Percentiles rank a stretch among this genome's conserved stretches.
Evolutionary conservation across 2,113 vertebrate genomes (phyloP).

Genomic region (Boulengeromyrus knoepffleri): DNA sequence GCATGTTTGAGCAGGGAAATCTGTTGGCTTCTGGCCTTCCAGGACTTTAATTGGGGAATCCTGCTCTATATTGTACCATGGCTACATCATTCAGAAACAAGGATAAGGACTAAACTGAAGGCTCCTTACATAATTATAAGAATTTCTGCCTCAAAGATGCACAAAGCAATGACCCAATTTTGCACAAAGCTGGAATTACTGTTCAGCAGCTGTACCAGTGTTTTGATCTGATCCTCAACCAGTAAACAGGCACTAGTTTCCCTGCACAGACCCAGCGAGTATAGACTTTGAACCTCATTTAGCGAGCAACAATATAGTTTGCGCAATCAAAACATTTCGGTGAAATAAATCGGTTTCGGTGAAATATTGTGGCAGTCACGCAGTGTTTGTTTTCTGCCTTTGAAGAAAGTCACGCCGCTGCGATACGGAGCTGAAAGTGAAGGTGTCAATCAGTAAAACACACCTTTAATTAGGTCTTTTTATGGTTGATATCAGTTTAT

Average conservation of each 20-base stretch:
- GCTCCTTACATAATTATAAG: not conserved
- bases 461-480: not conserved
- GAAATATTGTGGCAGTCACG: not conserved
- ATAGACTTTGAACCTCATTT: constrained; percentile 14
- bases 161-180: not conserved
- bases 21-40: not conserved
- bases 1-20: not conserved
- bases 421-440: not conserved
- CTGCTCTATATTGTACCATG: not conserved
- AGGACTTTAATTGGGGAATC: not conserved
- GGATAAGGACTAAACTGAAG: not conserved
- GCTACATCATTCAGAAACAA: not conserved
- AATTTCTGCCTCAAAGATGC: not conserved
- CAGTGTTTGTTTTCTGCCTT: not conserved
- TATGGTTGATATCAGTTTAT: not conserved
- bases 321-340: not conserved
- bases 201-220: not conserved
- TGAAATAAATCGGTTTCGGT: not conserved
- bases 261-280: not conserved
- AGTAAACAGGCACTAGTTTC: not conserved
- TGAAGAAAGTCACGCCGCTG: not conserved
- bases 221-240: not conserved
- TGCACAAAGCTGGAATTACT: not conserved
- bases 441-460: not conserved
- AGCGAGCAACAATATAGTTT: constrained; percentile 13